These are phyloP conservation scores for Mobula hypostoma DNA, from an alignment of 2,113 vertebrate genomes.

Conservation along the genomic window DNA sequence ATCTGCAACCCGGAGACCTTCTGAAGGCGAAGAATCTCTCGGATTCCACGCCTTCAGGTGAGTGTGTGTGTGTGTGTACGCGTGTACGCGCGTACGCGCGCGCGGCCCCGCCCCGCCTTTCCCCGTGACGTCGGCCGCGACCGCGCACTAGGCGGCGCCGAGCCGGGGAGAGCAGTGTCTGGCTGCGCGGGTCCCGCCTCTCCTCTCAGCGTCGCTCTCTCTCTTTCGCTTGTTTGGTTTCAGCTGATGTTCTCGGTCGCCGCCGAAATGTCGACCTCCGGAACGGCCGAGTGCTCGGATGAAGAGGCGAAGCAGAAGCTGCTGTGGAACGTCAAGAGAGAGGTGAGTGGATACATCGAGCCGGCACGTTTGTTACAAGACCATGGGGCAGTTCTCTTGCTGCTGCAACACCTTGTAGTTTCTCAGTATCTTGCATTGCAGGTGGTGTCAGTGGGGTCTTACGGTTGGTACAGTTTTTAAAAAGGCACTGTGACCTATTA, in stretches of 20 bases:
- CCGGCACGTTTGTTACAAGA: background rate
- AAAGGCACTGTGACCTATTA: background rate
- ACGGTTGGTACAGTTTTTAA: background rate
- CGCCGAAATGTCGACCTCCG: conserved; percentile 31
- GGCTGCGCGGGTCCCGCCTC: background rate
- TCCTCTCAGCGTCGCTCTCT: background rate
- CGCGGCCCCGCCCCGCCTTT: too few species aligned
- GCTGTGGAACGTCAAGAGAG: conserved; percentile 85
- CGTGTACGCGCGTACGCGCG: background rate
- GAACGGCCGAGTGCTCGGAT: conserved; percentile 71
- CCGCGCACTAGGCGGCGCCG: background rate
- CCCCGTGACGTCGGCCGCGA: background rate
- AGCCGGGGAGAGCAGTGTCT: background rate
- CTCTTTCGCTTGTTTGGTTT: too few species aligned
- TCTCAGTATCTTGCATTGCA: background rate
- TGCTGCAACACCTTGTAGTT: background rate
- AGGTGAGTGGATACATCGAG: conserved; percentile 55
- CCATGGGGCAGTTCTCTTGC: too few species aligned
- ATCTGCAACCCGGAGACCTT: too few species aligned
- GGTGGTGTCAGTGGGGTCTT: background rate
- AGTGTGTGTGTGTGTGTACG: background rate
- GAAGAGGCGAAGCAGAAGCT: conserved; percentile 79
- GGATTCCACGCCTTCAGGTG: background rate
- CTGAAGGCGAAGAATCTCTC: too few species aligned
- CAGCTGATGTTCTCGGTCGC: background rate